These are phyloP conservation scores for Ostrea edulis DNA, from an alignment of 1,140 invertebrate genomes.

Conservation along the genomic window DNA sequence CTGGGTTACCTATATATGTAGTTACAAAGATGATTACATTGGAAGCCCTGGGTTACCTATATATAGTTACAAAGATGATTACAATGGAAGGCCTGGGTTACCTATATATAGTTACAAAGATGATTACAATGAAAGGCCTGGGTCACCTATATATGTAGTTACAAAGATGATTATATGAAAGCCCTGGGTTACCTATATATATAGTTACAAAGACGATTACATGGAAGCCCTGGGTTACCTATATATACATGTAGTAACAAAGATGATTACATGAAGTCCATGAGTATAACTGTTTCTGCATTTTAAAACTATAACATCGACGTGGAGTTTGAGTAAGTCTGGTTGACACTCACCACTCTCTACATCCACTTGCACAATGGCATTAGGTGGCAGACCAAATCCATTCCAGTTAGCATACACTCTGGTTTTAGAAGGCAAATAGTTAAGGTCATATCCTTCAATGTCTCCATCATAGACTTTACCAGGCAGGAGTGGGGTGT, in stretches of 20 bases:
- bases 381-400: conserved; percentile 61
- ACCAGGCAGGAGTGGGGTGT: conserved; percentile 67
- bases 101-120: not conserved
- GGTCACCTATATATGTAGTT: conserved; percentile 14
- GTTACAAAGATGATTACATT: too few species aligned
- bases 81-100: conserved; percentile 45
- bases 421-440: conserved; percentile 48
- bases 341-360: conserved; percentile 35
- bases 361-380: conserved; percentile 49
- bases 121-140: too few species aligned
- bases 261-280: not conserved
- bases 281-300: too few species aligned
- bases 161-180: too few species aligned
- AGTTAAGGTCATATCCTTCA: conserved; percentile 65
- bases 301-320: too few species aligned
- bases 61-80: not conserved
- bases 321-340: not conserved
- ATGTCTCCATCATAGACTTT: conserved; percentile 67
- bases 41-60: conserved; percentile 45
- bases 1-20: conserved; percentile 38
- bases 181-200: not conserved
- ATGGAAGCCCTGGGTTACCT: not conserved
- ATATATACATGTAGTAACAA: too few species aligned
- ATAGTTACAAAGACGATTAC: not conserved
- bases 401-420: conserved; percentile 68